phyloP scores from a whole-genome alignment of 2,113 vertebrate genomes.

The Phodopus roborovskii region DNA sequence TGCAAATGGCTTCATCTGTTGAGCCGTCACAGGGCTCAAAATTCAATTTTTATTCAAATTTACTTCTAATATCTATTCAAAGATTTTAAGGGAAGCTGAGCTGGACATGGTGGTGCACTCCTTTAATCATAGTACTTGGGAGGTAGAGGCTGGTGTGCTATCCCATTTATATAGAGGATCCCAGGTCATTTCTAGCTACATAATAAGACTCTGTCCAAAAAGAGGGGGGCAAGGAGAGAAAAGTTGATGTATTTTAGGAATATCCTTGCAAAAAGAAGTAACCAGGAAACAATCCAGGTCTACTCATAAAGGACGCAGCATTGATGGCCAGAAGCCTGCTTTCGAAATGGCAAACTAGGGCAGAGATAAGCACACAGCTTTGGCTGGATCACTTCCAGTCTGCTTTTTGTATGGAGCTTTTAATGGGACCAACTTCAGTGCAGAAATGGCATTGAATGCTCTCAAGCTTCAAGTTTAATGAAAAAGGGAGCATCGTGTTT shows the following conservation, averaged over 20 bases:
- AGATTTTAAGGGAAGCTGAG: background rate
- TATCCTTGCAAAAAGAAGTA: slow-evolving; percentile 74
- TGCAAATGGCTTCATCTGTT: background rate
- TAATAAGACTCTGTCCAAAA: background rate
- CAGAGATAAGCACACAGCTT: slow-evolving; percentile 88
- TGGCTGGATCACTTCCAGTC: slow-evolving; percentile 95
- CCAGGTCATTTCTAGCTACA: background rate
- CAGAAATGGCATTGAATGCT: slow-evolving; percentile 88
- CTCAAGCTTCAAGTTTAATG: slow-evolving; percentile 88
- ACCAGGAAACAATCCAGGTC: slow-evolving; percentile 75
- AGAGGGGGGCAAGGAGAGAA: background rate
- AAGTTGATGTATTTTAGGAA: slow-evolving; percentile 67
- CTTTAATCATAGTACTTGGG: background rate
- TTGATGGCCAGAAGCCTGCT: slow-evolving; percentile 82
- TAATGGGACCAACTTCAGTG: slow-evolving; percentile 89
- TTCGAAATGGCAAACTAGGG: slow-evolving; percentile 90
- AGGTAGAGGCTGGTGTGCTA: background rate
- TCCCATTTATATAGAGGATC: background rate
- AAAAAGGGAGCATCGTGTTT: slow-evolving; percentile 94
- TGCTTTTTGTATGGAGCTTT: slow-evolving; percentile 90
- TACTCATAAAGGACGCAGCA: slow-evolving; percentile 76
- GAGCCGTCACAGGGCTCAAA: background rate
- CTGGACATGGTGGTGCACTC: background rate
- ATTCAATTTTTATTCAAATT: background rate
- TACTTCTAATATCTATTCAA: slow-evolving; percentile 57